Percentiles rank a stretch among this genome's conserved stretches.
phyloP scores from a whole-genome alignment of 2,888 invertebrate genomes.

The Melanophora roralis region DNA sequence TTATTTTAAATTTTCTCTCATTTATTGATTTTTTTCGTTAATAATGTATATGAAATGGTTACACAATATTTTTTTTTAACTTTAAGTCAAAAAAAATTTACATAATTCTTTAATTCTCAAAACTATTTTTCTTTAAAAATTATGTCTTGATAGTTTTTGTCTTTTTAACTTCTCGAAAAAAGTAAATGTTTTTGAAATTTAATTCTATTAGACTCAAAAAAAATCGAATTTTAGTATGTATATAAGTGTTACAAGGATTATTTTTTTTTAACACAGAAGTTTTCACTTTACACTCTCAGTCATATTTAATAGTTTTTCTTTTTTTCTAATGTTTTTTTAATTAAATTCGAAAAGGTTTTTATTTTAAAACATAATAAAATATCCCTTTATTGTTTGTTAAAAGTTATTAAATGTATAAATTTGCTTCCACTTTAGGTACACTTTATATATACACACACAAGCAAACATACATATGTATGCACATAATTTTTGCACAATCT shows the following conservation, averaged over 20 bases:
- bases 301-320: constrained; percentile 8
- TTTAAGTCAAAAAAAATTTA: neutral
- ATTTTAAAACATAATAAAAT: neutral
- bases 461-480: constrained; percentile 12
- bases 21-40: constrained; percentile 51
- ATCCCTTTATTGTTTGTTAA: constrained; percentile 10
- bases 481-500: constrained; percentile 61
- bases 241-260: constrained; percentile 70
- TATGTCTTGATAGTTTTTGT: too few species aligned
- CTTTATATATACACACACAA: neutral
- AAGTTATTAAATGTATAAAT: constrained; percentile 1
- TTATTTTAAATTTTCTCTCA: constrained; percentile 2
- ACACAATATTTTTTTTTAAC: constrained; percentile 44
- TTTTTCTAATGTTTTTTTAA: constrained; percentile 43
- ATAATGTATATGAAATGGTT: constrained; percentile 40
- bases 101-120: neutral
- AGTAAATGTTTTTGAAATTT: neutral
- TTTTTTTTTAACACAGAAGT: constrained; percentile 29
- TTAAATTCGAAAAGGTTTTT: neutral
- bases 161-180: constrained; percentile 26
- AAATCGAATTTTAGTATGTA: constrained; percentile 71
- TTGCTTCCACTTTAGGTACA: too few species aligned
- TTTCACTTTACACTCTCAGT: constrained; percentile 34
- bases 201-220: constrained; percentile 34
- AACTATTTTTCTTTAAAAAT: too few species aligned